Percentiles rank a stretch among this genome's conserved stretches.
Conservation (phyloP, 2,797 vertebrate genomes). For the Schizopygopsis pylzovi region DNA sequence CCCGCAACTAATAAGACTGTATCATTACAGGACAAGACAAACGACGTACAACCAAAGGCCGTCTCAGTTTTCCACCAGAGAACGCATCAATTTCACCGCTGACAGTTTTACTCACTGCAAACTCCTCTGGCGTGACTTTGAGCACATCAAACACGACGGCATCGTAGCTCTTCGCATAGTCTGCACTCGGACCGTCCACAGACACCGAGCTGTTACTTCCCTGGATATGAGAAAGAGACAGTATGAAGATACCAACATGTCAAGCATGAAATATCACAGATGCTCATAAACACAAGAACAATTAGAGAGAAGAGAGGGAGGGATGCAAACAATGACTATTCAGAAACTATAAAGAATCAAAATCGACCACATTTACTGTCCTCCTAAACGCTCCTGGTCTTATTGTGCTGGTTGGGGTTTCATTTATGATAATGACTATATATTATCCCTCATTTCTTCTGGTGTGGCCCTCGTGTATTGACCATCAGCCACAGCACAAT, state of each 20-base stretch:
- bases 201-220: conserved; percentile 92
- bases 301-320: not conserved
- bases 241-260: not conserved
- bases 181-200: conserved; percentile 87
- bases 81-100: not conserved
- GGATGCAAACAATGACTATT: not conserved
- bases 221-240: conserved; percentile 55
- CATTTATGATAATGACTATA: not conserved
- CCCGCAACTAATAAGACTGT: not conserved
- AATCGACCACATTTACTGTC: not conserved
- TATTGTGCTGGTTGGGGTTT: not conserved
- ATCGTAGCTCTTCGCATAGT: conserved; percentile 94
- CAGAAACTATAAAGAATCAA: not conserved
- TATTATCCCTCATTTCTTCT: not conserved
- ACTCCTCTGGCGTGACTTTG: conserved; percentile 95
- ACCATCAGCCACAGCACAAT: not conserved
- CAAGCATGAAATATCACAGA: not conserved
- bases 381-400: not conserved
- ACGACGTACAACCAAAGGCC: not conserved
- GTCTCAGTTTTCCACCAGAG: not conserved
- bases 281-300: not conserved
- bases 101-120: conserved; percentile 85
- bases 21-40: conserved; percentile 13
- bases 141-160: conserved; percentile 94
- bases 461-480: not conserved